Percentiles rank a stretch among this genome's conserved stretches.
These are phyloP conservation scores for Linyphia triangularis DNA, from an alignment of 2,888 invertebrate genomes.

Conservation along the genomic window DNA sequence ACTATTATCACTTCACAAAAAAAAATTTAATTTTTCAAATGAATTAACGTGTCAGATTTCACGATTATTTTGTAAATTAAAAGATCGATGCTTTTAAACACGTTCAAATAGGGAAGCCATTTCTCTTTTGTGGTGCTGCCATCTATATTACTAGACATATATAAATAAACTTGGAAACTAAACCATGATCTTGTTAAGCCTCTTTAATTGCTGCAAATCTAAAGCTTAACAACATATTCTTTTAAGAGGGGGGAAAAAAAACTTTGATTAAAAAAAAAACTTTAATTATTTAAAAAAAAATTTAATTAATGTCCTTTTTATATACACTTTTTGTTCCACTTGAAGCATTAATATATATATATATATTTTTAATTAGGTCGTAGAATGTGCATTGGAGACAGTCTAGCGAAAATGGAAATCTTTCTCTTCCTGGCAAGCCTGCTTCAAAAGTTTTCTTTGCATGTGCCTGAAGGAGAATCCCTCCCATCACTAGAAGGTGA, in stretches of 20 bases:
- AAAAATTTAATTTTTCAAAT: too few relatives aligned
- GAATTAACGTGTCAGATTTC: too few relatives aligned
- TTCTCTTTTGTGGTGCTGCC: constrained; percentile 26
- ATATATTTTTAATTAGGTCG: constrained; percentile 81
- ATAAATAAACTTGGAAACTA: too few relatives aligned
- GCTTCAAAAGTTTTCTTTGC: constrained; percentile 89
- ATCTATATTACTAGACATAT: not conserved
- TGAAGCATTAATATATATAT: not conserved
- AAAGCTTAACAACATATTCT: not conserved
- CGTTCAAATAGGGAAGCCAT: not conserved
- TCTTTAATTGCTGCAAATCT: too few relatives aligned
- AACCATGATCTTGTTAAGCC: too few relatives aligned
- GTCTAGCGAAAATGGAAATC: constrained; percentile 92
- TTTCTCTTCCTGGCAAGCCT: constrained; percentile 92
- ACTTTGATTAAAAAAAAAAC: not conserved
- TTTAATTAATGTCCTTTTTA: not conserved
- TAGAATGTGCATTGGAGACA: constrained; percentile 93
- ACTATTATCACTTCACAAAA: too few relatives aligned
- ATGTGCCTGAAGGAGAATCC: constrained; percentile 86
- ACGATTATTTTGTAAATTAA: too few relatives aligned
- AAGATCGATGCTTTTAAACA: too few relatives aligned
- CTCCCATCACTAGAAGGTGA: constrained; percentile 89
- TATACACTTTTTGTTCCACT: not conserved
- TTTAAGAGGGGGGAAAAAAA: not conserved
- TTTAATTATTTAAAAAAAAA: not conserved